Base-by-base conservation (phyloP, 2,113 vertebrate genomes). In the Poeciliopsis prolifica region DNA sequence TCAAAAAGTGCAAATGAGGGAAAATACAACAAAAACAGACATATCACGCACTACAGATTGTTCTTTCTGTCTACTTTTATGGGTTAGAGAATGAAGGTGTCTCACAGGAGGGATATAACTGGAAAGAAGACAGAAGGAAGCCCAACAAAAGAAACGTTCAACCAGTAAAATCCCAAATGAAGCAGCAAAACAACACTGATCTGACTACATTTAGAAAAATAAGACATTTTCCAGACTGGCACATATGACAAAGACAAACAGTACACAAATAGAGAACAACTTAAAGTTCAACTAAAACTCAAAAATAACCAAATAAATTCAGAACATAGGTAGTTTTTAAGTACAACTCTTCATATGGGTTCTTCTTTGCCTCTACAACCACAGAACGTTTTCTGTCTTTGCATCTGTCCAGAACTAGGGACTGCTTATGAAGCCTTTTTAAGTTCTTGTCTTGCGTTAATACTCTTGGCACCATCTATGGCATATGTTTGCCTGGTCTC, bases 1-100 rank as follows among this genome's bases (percentile, higher is more conserved):
- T 74, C 68, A 80, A 17, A 24, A 44, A 26, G 51, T 61, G 40
- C 24, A 72, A 65, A 65, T 64, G 61, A 72, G 42, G 78, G 5
- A 15, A 79, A 60, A 65, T 33, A 26, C 2, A 30, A 11, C 58
- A 9, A 0, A 74, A 19, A 26, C 3, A 2, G 0, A 69, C 5
- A 22, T 37, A 61, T 17, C 17, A 61, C 40, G 8, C 26, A 68
- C 10, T 8, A 3, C 44, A 17, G 15, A 48, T 48, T 48, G 17
- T 48, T 68, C 2, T 6, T 14, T 60, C 28, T 54, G 67, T 0
- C 44, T 17, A 48, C 44, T 2, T 48, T 19, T 48, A 48, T 48
- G 14, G 44, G 4, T 54, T 61, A 14, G 60, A 61, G 26, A 61
- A 61, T 61, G 60, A 14, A 29, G 60, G 60, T 14, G 26, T 65